Conservation (phyloP, 2,113 vertebrate genomes). For the Plotosus lineatus region DNA sequence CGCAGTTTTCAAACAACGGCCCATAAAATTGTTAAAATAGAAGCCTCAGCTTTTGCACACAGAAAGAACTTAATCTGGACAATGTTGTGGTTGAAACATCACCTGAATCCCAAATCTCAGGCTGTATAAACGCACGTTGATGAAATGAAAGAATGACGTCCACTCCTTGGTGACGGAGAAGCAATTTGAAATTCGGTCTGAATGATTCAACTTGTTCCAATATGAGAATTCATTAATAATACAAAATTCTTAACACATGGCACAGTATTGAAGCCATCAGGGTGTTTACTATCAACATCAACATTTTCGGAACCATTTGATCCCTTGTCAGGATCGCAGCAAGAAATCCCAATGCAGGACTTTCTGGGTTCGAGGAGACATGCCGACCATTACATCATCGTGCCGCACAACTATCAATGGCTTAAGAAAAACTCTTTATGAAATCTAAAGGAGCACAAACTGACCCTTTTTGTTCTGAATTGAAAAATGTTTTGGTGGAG, state of each 20-base stretch:
- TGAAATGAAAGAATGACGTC: neutral
- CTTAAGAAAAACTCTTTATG: neutral
- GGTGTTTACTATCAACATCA: neutral
- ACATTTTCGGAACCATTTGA: no score
- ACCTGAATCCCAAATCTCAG: neutral
- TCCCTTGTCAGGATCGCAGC: no score
- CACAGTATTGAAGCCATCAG: neutral
- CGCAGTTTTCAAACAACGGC: no score
- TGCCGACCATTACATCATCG: no score
- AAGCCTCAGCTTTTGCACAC: no score
- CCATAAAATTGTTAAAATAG: no score
- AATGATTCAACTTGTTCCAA: neutral
- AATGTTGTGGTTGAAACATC: neutral
- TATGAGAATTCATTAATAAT: neutral
- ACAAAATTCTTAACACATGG: neutral
- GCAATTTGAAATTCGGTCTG: neutral
- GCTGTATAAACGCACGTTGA: neutral
- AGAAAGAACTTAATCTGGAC: no score
- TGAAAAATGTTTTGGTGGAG: neutral
- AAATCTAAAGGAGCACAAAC: neutral
- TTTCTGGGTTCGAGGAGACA: no score
- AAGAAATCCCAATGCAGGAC: no score
- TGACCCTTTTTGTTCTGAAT: neutral
- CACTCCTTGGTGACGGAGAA: neutral
- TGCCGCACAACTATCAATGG: no score